These are phyloP conservation scores for Hipposideros armiger DNA, from an alignment of 2,113 vertebrate genomes.

Conservation along the genomic window DNA sequence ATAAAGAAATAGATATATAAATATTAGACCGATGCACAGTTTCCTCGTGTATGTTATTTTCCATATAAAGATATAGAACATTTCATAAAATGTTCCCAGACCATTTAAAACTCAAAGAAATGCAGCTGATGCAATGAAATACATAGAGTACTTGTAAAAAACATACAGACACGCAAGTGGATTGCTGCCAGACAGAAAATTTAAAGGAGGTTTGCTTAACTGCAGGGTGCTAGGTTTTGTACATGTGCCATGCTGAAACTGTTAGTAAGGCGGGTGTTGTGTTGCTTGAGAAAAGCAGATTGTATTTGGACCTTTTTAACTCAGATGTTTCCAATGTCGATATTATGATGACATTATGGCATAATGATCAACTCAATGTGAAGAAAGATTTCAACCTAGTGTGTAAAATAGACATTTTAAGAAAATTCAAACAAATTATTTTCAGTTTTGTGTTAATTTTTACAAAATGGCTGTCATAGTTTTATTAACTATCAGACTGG, in stretches of 20 bases:
- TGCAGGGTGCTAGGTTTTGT: slow-evolving; percentile 77
- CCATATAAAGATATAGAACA: slow-evolving; percentile 86
- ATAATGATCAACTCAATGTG: slow-evolving; percentile 58
- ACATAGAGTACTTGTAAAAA: slow-evolving; percentile 85
- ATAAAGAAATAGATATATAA: slow-evolving; percentile 71
- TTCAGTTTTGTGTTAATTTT: slow-evolving; percentile 63
- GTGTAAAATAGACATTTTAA: slow-evolving; percentile 67
- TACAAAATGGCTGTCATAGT: slow-evolving; percentile 72
- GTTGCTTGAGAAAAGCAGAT: slow-evolving; percentile 82
- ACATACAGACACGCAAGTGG: slow-evolving; percentile 76
- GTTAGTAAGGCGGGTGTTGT: slow-evolving; percentile 71
- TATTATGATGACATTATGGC: slow-evolving; percentile 66
- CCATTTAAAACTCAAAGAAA: slow-evolving; percentile 87
- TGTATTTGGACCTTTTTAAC: slow-evolving; percentile 71
- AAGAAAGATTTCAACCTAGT: slow-evolving; percentile 54
- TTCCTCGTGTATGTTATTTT: slow-evolving; percentile 83
- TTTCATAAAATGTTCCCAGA: slow-evolving; percentile 86
- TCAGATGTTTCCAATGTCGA: slow-evolving; percentile 72
- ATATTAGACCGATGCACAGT: slow-evolving; percentile 71
- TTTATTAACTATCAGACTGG: slow-evolving; percentile 67
- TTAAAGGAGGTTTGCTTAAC: slow-evolving; percentile 84
- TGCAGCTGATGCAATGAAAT: slow-evolving; percentile 86
- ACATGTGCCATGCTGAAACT: slow-evolving; percentile 76
- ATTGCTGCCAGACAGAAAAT: slow-evolving; percentile 85
- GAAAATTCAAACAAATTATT: slow-evolving; percentile 63